A percentile compares a stretch with the other conserved stretches of the same genome.
Evolutionary conservation across 2,797 vertebrate species (phyloP).

Genomic region (Australoheros facetus): DNA sequence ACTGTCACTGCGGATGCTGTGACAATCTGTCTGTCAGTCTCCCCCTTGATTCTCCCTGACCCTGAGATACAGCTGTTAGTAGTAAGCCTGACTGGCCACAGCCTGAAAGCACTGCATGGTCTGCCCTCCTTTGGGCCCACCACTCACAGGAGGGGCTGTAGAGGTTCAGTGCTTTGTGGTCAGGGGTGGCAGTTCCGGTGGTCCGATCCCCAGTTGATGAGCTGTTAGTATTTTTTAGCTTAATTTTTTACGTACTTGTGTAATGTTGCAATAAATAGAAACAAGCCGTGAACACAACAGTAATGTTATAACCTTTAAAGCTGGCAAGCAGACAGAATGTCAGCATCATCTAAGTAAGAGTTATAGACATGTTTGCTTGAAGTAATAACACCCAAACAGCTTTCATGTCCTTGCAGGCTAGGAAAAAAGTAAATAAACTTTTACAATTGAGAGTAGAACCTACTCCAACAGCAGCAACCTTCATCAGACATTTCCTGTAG

Average conservation of each 20-base stretch:
- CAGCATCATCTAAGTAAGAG: background rate
- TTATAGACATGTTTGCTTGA: background rate
- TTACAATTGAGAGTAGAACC: background rate
- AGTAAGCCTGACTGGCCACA: no score
- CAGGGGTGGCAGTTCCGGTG: no score
- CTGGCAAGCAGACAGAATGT: background rate
- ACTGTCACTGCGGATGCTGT: background rate
- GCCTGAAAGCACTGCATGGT: background rate
- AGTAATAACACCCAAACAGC: conserved; percentile 4
- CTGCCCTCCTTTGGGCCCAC: background rate
- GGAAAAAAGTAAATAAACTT: background rate
- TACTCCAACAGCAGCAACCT: background rate
- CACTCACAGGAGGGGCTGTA: background rate
- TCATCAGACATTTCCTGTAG: conserved; percentile 1
- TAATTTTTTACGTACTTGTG: background rate
- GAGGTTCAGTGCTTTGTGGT: background rate
- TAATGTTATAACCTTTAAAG: background rate
- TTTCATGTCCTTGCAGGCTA: background rate
- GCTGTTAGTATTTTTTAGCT: background rate
- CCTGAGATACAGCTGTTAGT: no score
- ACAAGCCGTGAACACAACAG: background rate
- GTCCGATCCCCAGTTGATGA: background rate
- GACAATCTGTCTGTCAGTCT: background rate
- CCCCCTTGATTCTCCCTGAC: no score
- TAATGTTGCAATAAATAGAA: background rate